Conservation (phyloP, 2,797 vertebrate species). For the Psittacula echo region DNA sequence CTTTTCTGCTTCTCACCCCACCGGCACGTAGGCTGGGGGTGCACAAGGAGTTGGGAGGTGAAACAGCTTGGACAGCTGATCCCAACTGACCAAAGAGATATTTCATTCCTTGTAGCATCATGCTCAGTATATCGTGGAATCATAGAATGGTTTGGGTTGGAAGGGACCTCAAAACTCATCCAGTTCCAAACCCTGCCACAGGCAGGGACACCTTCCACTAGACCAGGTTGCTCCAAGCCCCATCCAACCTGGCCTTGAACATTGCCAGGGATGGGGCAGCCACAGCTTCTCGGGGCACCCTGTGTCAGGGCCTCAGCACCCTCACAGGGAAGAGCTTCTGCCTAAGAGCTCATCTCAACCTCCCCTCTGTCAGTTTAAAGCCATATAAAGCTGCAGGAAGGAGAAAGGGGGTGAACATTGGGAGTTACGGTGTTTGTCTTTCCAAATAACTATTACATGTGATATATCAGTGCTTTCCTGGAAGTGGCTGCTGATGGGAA, state of each 20-base stretch:
- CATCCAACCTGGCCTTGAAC: not conserved
- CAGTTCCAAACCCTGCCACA: not conserved
- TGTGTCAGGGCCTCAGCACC: not conserved
- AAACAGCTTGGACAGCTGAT: too few relatives aligned
- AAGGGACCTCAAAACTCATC: not conserved
- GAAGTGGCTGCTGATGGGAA: too few relatives aligned
- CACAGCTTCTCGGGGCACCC: not conserved
- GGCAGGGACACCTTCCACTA: too few relatives aligned
- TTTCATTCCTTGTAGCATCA: not conserved
- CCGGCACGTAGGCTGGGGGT: too few relatives aligned
- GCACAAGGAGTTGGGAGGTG: not conserved
- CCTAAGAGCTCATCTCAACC: not conserved
- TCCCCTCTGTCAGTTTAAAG: not conserved
- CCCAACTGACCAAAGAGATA: not conserved
- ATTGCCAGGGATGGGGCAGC: not conserved
- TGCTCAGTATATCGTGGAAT: not conserved
- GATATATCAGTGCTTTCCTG: not conserved
- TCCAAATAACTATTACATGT: not conserved
- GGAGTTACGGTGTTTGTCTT: not conserved
- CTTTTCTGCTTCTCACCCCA: not conserved
- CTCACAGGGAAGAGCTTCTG: not conserved
- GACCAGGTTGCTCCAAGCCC: not conserved
- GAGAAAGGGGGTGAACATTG: not conserved
- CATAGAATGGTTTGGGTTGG: not conserved
- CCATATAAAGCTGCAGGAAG: not conserved